Percentiles rank a stretch among this genome's conserved stretches.
Conservation (phyloP, 2,888 invertebrate species). For the Xylota sylvarum region DNA sequence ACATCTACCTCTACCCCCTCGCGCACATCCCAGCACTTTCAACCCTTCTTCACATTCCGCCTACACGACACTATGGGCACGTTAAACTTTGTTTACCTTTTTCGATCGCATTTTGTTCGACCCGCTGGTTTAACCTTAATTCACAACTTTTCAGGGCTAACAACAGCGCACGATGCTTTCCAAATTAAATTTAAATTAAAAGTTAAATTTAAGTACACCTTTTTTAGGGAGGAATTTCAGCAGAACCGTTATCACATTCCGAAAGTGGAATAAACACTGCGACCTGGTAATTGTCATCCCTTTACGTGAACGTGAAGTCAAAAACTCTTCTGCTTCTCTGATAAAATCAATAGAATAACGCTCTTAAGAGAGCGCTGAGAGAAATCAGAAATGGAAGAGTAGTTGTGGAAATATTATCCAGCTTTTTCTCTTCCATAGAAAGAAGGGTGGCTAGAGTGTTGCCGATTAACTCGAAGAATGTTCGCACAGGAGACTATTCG, state of each 20-base stretch:
- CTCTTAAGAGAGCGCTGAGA: slow-evolving; percentile 36
- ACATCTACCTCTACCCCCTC: slow-evolving; percentile 2
- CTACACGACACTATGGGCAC: not conserved
- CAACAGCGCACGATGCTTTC: not conserved
- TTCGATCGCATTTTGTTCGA: slow-evolving; percentile 64
- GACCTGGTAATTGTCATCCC: slow-evolving; percentile 63
- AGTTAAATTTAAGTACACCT: slow-evolving; percentile 34
- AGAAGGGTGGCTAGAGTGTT: not conserved
- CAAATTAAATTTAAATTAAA: slow-evolving; percentile 47
- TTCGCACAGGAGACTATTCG: too few relatives aligned
- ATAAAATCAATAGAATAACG: slow-evolving; percentile 64
- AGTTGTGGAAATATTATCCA: not conserved
- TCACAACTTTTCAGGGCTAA: slow-evolving; percentile 47
- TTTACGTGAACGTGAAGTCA: slow-evolving; percentile 33
- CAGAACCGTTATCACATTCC: slow-evolving; percentile 45
- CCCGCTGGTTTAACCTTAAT: slow-evolving; percentile 39
- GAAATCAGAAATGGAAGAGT: slow-evolving; percentile 7
- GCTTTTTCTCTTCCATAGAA: not conserved
- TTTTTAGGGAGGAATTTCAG: slow-evolving; percentile 1
- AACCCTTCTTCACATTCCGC: slow-evolving; percentile 12
- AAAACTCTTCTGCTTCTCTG: slow-evolving; percentile 46
- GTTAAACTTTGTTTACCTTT: slow-evolving; percentile 70
- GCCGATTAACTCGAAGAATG: too few relatives aligned
- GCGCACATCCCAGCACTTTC: slow-evolving; percentile 32
- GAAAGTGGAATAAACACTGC: slow-evolving; percentile 68